Evolutionary conservation across 1,140 invertebrate species (phyloP).

Genomic region (Heliconius eleuchia): DNA sequence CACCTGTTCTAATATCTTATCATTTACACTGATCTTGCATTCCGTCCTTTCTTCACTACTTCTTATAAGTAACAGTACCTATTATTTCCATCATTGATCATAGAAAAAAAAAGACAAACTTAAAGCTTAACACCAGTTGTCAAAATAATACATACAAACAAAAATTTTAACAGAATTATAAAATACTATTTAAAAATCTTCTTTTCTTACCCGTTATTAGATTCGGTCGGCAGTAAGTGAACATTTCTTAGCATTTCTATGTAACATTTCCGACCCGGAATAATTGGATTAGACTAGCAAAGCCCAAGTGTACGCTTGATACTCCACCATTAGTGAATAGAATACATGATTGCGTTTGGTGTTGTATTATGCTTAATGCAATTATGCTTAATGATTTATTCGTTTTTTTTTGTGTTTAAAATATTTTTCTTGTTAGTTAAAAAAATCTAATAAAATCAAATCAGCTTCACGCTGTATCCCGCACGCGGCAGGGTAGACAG

Average conservation of each 20-base stretch:
- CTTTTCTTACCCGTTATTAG: neutral
- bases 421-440: neutral
- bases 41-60: too few relatives aligned
- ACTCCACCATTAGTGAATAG: neutral
- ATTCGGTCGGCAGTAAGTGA: neutral
- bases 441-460: too few relatives aligned
- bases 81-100: too few relatives aligned
- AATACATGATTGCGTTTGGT: neutral
- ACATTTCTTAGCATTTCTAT: constrained; percentile 4
- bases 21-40: too few relatives aligned
- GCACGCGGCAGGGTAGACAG: too few relatives aligned
- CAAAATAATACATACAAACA: neutral
- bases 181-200: neutral
- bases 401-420: too few relatives aligned
- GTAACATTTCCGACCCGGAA: constrained; percentile 4
- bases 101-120: too few relatives aligned
- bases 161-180: neutral
- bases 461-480: too few relatives aligned
- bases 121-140: too few relatives aligned
- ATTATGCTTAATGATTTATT: neutral
- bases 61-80: too few relatives aligned
- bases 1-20: too few relatives aligned
- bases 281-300: constrained; percentile 25
- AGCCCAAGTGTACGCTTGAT: constrained; percentile 13
- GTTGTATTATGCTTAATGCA: neutral